These are phyloP conservation scores for Dicrurus megarhynchus DNA, from an alignment of 2,113 vertebrate genomes.

Conservation along the genomic window DNA sequence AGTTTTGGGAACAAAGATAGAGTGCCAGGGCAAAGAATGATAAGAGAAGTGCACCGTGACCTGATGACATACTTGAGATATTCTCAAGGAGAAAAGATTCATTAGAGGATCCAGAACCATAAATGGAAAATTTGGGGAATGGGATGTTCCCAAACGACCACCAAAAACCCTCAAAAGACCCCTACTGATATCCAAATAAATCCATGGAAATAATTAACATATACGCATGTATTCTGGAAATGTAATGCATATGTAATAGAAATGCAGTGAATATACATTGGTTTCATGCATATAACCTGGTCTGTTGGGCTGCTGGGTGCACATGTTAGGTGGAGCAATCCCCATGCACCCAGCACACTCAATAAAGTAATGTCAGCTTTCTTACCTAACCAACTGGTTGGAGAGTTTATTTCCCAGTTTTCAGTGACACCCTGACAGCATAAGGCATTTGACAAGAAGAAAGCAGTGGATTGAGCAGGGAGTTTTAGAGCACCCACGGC, in stretches of 20 bases:
- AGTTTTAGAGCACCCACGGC: not conserved
- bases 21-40: not conserved
- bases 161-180: not conserved
- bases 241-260: not conserved
- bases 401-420: not conserved
- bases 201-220: not conserved
- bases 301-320: not conserved
- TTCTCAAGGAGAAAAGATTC: not conserved
- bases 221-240: not conserved
- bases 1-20: not conserved
- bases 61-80: not conserved
- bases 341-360: fast-evolving
- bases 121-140: not conserved
- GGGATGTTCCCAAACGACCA: not conserved
- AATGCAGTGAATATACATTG: not conserved
- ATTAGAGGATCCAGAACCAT: not conserved
- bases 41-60: not conserved
- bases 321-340: fast-evolving
- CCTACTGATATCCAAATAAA: not conserved
- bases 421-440: not conserved
- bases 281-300: not conserved
- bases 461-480: not conserved
- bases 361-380: not conserved
- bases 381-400: not conserved
- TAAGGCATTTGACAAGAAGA: not conserved